Base-by-base conservation (phyloP, 2,797 vertebrate species). In the Hirundo rustica region DNA sequence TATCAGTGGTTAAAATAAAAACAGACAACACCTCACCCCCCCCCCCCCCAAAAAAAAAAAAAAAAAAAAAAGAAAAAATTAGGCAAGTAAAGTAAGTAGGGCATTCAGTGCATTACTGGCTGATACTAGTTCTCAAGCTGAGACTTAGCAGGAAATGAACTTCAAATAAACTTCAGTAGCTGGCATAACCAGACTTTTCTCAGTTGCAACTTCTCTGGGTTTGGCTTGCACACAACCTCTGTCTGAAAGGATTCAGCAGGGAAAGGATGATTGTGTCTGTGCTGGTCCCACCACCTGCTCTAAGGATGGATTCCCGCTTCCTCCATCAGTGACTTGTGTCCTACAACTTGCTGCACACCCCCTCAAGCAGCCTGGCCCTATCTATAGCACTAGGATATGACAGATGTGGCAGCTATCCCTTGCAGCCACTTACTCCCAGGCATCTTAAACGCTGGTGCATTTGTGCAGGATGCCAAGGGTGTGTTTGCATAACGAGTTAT, bases 401-500 rank as follows among this genome's bases (percentile, higher is more conserved):
- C 4, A 7, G 51, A 48, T 58, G 14, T 20, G 72, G 66, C 66
- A 91, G 45, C 55, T 62, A 21, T 55, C 36, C 60, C 48, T 79
- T 60, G 26, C 84, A 88, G 40, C 27, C 50, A 18, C 79, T 68
- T 58, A 53, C 19, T 76, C 64, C 64, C 40, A 80, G 73, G 34
- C 7, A 2, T 51, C 58, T 89, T 38, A 75, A 62, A 58, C 40
- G 20, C 13, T 57, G 38, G 30, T 50, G 42, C 54, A 19, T 66
- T 84, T 92, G 40, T 75, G 64, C 0, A 3, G 68, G 54, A 29
- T 90, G 82, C 70, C 89, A 86, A 78, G 70, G 47, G 72, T n/a
- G 58, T 75, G 89, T 95, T 94, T 92, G 76, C 58, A 30, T 27
- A 84, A 86, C n/a, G 66, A 78, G 65, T 34, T 89, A 51, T 75